Conservation (phyloP, 2,113 vertebrate species). For the Cephalopterus ornatus region DNA sequence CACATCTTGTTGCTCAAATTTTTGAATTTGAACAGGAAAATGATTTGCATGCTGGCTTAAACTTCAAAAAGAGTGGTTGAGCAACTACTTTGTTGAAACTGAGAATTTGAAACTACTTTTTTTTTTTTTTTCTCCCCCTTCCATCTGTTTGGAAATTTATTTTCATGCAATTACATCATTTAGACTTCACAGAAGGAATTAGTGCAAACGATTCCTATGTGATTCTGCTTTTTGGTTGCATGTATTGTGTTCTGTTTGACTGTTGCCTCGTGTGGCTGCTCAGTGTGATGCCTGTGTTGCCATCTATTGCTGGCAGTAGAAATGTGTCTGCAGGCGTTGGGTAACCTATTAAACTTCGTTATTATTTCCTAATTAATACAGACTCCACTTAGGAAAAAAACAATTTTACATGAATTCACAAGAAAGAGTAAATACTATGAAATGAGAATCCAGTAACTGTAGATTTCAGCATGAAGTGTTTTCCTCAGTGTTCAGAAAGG, state of each 20-base stretch:
- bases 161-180: conserved; percentile 28
- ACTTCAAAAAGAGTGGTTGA: neutral
- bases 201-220: neutral
- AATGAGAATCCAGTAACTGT: neutral
- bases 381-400: neutral
- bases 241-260: neutral
- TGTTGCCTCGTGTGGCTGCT: neutral
- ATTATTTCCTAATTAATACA: neutral
- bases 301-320: neutral
- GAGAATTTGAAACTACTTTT: neutral
- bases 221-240: neutral
- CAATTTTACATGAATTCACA: neutral
- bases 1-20: neutral
- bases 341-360: neutral
- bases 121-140: neutral
- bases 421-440: neutral
- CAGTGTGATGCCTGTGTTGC: neutral
- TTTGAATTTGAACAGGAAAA: neutral
- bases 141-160: conserved; percentile 48
- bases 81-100: neutral
- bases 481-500: neutral
- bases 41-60: conserved; percentile 14
- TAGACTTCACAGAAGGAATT: conserved; percentile 13
- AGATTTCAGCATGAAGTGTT: neutral
- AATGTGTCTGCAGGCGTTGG: neutral